phyloP scores from a whole-genome alignment of 1,140 invertebrate genomes.

The Euborellia annulipes region DNA sequence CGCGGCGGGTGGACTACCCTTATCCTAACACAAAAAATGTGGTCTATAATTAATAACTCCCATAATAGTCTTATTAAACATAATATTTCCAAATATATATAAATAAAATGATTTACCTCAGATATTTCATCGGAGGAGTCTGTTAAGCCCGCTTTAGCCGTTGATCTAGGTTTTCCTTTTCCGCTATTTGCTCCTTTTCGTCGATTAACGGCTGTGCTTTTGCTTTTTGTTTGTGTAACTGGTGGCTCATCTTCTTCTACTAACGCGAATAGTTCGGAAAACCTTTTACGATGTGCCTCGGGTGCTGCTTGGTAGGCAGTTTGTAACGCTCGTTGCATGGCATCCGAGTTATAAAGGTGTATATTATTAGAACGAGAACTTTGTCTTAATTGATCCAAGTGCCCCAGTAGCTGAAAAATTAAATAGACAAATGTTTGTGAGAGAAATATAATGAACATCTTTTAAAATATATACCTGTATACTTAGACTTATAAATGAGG shows the following conservation, averaged over 20 bases:
- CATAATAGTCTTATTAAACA: not conserved
- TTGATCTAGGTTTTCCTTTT: constrained; percentile 22
- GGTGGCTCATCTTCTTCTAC: constrained; percentile 69
- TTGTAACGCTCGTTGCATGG: constrained; percentile 76
- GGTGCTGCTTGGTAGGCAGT: constrained; percentile 60
- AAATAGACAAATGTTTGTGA: not conserved
- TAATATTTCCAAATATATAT: not conserved
- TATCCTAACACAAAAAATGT: not conserved
- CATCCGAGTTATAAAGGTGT: constrained; percentile 59
- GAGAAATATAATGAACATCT: not conserved
- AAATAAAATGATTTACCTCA: constrained; percentile 20
- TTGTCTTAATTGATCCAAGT: constrained; percentile 78
- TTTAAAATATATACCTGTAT: not conserved
- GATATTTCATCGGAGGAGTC: constrained; percentile 34
- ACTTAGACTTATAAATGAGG: not conserved
- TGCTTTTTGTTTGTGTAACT: constrained; percentile 24
- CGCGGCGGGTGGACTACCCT: not conserved
- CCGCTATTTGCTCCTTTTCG: constrained; percentile 25
- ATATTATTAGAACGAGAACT: constrained; percentile 41
- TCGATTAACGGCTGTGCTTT: constrained; percentile 23
- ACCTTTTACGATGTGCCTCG: constrained; percentile 74
- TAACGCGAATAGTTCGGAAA: constrained; percentile 77
- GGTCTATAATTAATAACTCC: not conserved
- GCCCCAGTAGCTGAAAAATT: constrained; percentile 56
- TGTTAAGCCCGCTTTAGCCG: constrained; percentile 28